Conservation (phyloP, 2,113 vertebrate genomes). For the Peromyscus maniculatus region DNA sequence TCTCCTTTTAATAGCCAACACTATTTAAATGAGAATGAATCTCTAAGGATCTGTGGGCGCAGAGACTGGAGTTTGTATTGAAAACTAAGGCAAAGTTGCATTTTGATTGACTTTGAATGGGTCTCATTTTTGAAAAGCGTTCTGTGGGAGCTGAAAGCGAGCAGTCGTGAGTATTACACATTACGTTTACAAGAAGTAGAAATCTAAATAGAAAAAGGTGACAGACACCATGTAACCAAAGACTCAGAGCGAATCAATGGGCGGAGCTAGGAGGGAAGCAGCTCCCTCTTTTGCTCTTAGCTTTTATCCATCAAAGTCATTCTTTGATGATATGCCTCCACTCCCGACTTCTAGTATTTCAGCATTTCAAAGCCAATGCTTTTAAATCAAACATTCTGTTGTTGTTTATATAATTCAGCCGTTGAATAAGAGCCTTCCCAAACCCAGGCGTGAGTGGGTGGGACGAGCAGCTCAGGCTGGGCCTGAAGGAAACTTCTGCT, state of each 20-base stretch:
- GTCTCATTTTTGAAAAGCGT: neutral
- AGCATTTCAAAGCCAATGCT: neutral
- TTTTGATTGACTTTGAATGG: neutral
- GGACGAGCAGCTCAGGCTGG: neutral
- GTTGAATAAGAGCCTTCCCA: neutral
- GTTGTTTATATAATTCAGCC: neutral
- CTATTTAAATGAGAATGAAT: neutral
- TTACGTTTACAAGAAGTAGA: neutral
- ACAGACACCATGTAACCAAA: constrained; percentile 50
- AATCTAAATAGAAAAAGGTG: neutral
- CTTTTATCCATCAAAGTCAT: neutral
- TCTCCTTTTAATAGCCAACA: constrained; percentile 25
- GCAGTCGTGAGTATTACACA: neutral
- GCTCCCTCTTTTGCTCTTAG: neutral
- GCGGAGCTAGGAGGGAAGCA: neutral
- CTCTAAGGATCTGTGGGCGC: neutral
- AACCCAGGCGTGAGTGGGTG: neutral
- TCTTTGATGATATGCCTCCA: neutral
- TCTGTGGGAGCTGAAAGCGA: neutral
- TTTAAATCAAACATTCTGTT: neutral
- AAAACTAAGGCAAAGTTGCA: neutral
- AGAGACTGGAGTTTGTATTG: neutral
- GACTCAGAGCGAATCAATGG: neutral
- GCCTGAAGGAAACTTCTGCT: constrained; percentile 12
- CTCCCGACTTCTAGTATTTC: too few relatives aligned